Conservation (phyloP, 1,140 invertebrate species). For the Scaptodrosophila lebanonensis region DNA sequence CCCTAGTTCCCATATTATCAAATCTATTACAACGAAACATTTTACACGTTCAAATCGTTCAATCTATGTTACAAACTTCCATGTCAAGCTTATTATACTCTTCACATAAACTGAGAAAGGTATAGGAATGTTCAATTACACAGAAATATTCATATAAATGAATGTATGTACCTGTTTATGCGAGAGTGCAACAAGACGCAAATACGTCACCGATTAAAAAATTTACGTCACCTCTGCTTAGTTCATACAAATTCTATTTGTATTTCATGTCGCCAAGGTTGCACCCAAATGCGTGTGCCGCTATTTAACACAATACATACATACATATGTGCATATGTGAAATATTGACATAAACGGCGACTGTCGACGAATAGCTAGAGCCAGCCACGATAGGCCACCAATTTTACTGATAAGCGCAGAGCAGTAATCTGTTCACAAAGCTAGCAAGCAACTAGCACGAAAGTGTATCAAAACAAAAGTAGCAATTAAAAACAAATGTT, state of each 20-base stretch:
- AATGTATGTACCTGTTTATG: too few species aligned
- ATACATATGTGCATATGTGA: background rate
- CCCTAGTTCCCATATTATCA: too few species aligned
- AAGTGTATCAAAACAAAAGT: constrained; percentile 65
- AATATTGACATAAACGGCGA: background rate
- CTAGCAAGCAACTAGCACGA: constrained; percentile 12
- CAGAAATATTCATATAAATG: too few species aligned
- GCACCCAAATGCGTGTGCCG: constrained; percentile 3
- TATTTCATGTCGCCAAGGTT: too few species aligned
- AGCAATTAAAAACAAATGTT: constrained; percentile 64
- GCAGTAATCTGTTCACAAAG: background rate
- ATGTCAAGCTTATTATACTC: too few species aligned
- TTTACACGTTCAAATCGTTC: too few species aligned
- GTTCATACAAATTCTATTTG: too few species aligned
- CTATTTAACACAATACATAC: constrained; percentile 18
- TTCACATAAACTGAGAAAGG: too few species aligned
- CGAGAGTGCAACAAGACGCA: background rate
- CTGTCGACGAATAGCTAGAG: constrained; percentile 2
- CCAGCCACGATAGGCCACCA: constrained; percentile 40
- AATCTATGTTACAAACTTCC: too few species aligned
- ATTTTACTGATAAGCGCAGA: constrained; percentile 38
- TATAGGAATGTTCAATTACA: too few species aligned
- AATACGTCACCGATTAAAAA: constrained; percentile 17
- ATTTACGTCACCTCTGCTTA: constrained; percentile 26
- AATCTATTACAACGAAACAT: too few species aligned